These are phyloP conservation scores for Cerceris ruficornis DNA, from an alignment of 2,888 invertebrate genomes.

Conservation along the genomic window DNA sequence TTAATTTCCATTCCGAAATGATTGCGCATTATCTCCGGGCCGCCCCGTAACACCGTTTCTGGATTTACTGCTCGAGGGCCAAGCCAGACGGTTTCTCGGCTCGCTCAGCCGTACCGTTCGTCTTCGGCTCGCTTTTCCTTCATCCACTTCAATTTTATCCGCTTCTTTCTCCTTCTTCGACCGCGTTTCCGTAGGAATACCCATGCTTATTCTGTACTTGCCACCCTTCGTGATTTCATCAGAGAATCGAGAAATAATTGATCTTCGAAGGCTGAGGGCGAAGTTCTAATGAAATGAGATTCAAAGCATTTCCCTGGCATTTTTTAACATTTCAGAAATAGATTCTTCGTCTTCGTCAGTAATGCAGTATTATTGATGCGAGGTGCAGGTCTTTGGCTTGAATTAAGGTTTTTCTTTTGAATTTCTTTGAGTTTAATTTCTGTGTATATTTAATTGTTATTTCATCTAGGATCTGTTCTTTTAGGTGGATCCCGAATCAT, in stretches of 20 bases:
- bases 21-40: constrained; percentile 81
- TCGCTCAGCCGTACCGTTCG: constrained; percentile 36
- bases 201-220: not conserved
- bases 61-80: constrained; percentile 77
- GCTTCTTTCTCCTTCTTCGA: constrained; percentile 40
- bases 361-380: no score
- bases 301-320: not conserved
- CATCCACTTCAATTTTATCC: constrained; percentile 54
- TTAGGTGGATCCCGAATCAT: no score
- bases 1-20: constrained; percentile 82
- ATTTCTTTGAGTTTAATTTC: no score
- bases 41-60: constrained; percentile 76
- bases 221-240: constrained; percentile 18
- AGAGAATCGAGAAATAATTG: not conserved
- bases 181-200: constrained; percentile 2
- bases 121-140: constrained; percentile 34
- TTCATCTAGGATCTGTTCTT: no score
- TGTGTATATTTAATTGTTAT: no score
- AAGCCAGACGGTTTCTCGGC: constrained; percentile 64
- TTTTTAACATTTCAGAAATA: no score
- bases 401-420: no score
- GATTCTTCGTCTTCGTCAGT: no score
- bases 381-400: no score
- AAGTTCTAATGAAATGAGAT: not conserved
- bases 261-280: not conserved